These are phyloP conservation scores for Lophura nycthemera DNA, from an alignment of 2,113 vertebrate species.

Conservation along the genomic window DNA sequence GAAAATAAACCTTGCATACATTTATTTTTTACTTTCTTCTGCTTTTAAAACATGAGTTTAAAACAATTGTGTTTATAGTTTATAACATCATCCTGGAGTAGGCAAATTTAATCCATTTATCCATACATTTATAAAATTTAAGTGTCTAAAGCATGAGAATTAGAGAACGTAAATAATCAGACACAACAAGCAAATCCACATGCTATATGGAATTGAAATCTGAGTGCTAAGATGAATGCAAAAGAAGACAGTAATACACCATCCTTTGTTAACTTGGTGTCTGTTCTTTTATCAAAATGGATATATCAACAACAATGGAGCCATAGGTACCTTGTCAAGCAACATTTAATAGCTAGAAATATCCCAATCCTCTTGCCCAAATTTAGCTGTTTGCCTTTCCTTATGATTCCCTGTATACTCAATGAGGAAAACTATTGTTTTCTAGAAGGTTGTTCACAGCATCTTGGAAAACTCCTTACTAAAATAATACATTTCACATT, in stretches of 20 bases:
- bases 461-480: neutral
- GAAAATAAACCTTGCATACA: fast-evolving
- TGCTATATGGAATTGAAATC: neutral
- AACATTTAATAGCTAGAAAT: neutral
- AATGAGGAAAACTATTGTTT: neutral
- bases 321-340: neutral
- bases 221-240: neutral
- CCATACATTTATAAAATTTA: neutral
- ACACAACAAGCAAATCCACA: neutral
- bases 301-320: neutral
- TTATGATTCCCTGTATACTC: neutral
- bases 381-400: neutral
- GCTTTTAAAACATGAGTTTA: neutral
- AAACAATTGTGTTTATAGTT: neutral
- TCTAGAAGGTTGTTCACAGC: neutral
- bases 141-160: neutral
- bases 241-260: neutral
- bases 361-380: neutral
- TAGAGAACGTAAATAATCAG: neutral
- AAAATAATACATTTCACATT: neutral
- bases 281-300: neutral
- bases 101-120: neutral
- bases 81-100: neutral
- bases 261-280: neutral
- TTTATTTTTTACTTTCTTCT: neutral